A percentile compares a stretch with the other conserved stretches of the same genome.
These are phyloP conservation scores for Ophonus ardosiacus DNA, from an alignment of 2,888 invertebrate genomes.

Conservation along the genomic window DNA sequence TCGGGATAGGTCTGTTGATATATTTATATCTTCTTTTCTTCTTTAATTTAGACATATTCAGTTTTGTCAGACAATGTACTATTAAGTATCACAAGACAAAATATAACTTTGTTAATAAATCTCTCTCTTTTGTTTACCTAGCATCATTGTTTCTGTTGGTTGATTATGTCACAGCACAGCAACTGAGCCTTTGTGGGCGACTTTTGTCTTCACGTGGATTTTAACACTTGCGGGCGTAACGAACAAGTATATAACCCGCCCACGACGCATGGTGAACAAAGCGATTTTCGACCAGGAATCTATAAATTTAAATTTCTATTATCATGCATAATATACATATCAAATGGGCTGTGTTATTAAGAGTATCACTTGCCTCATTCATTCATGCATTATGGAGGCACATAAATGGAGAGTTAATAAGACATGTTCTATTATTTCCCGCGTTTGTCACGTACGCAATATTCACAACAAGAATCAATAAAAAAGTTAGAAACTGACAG, in stretches of 20 bases:
- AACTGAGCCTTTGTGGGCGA: slow-evolving; percentile 16
- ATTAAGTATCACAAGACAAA: slow-evolving; percentile 9
- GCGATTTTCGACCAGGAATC: slow-evolving; percentile 45
- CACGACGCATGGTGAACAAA: slow-evolving; percentile 23
- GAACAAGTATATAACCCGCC: slow-evolving; percentile 38
- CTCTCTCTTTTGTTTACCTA: slow-evolving; percentile 29
- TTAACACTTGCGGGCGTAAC: slow-evolving; percentile 56
- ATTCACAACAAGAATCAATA: not conserved
- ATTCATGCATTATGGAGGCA: slow-evolving; percentile 14
- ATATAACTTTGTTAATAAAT: slow-evolving; percentile 25
- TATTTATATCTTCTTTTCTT: not conserved
- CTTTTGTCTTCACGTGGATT: slow-evolving; percentile 36
- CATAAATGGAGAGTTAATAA: slow-evolving; percentile 12
- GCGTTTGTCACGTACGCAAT: not conserved
- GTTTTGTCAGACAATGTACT: not conserved
- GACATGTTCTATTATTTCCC: slow-evolving; percentile 1
- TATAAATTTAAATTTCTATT: slow-evolving; percentile 51
- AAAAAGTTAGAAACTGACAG: no score
- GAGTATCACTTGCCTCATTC: slow-evolving; percentile 16
- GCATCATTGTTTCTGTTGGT: slow-evolving; percentile 25
- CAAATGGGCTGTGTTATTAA: slow-evolving; percentile 37
- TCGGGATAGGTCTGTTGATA: not conserved
- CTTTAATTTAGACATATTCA: slow-evolving; percentile 5
- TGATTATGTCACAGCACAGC: slow-evolving; percentile 35
- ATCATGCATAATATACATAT: slow-evolving; percentile 45